Conservation (phyloP, 2,888 invertebrate species). For the Clivina fossor region DNA sequence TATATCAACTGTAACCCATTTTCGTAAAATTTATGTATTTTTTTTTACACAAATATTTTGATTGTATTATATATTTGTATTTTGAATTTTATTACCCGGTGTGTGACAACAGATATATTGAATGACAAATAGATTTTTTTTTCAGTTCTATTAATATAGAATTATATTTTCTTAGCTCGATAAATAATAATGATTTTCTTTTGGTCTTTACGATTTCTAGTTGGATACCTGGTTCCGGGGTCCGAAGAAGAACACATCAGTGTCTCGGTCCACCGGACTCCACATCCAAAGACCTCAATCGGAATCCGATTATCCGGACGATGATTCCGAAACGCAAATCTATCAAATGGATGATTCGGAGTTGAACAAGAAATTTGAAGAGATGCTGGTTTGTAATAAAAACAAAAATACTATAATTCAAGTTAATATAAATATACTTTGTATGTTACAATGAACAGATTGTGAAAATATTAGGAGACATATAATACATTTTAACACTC, state of each 20-base stretch:
- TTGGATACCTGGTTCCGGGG: slow-evolving; percentile 51
- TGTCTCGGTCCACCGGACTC: slow-evolving; percentile 47
- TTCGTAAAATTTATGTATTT: too few species aligned
- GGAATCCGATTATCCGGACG: slow-evolving; percentile 61
- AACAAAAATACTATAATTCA: background rate
- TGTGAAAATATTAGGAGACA: too few species aligned
- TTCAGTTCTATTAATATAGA: too few species aligned
- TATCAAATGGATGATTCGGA: slow-evolving; percentile 69
- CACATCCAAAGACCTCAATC: slow-evolving; percentile 55
- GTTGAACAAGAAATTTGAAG: slow-evolving; percentile 74
- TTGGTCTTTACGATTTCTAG: slow-evolving; percentile 44
- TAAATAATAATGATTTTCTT: too few species aligned
- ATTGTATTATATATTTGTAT: slow-evolving; percentile 8
- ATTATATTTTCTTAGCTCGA: too few species aligned
- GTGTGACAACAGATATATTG: too few species aligned
- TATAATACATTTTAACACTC: too few species aligned
- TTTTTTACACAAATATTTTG: too few species aligned
- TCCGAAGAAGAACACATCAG: slow-evolving; percentile 46
- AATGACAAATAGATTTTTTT: too few species aligned
- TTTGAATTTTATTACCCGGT: slow-evolving; percentile 2
- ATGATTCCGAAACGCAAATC: slow-evolving; percentile 63
- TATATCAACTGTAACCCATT: too few species aligned
- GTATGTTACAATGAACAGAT: too few species aligned
- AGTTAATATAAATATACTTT: slow-evolving; percentile 6
- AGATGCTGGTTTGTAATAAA: slow-evolving; percentile 73